Base-by-base conservation (phyloP, 1,140 invertebrate genomes). In the Pachypeltis micranthus region DNA sequence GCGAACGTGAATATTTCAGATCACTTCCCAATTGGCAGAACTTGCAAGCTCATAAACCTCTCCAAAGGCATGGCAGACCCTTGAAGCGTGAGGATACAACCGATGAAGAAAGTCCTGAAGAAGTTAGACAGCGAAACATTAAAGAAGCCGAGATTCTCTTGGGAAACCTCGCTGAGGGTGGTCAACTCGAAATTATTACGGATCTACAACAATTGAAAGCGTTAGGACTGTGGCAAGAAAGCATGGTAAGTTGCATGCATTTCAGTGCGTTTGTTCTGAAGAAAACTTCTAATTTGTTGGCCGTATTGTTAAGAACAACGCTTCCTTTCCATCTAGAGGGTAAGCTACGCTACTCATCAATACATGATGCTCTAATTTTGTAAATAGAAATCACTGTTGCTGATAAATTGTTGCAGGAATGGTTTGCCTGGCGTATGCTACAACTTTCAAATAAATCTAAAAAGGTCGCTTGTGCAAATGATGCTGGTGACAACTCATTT, bases 131-230 rank as follows among this genome's bases (percentile, higher is more conserved):
- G 67, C 78, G 91, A 63, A 93, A 91, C 74, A 77, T 87, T 27
- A 84, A 90, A 61, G 94, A 97, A 76, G 91, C 93, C 0, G 90
- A 94, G 71, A 93, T 96, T 67, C 76, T 97, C 1, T 92, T 90
- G 16, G 87, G 85, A 31, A 94, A 91, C 74, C 75, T 95, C 16
- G 88, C 87, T 0, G 91, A 94, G 70, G 85, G 86, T 25, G 83
- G 83, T 4, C 78, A 83, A n/a, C 82, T 87, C 66, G 91, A 94
- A 74, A 90, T 95, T 63, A 77, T 94, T 4, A 83, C 84, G 0
- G 90, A 87, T 67, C 81, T 88, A 34, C 80, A 80, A 29, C 85
- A 90, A 66, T 77, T 96, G 14, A 85, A 85, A 64, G 87, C 88
- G 63, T 73, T 96, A 0, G 93, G 90, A 0, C 85, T 92, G 64